Evolutionary conservation across 2,797 vertebrate genomes (phyloP).

Genomic region (Denticeps clupeoides): DNA sequence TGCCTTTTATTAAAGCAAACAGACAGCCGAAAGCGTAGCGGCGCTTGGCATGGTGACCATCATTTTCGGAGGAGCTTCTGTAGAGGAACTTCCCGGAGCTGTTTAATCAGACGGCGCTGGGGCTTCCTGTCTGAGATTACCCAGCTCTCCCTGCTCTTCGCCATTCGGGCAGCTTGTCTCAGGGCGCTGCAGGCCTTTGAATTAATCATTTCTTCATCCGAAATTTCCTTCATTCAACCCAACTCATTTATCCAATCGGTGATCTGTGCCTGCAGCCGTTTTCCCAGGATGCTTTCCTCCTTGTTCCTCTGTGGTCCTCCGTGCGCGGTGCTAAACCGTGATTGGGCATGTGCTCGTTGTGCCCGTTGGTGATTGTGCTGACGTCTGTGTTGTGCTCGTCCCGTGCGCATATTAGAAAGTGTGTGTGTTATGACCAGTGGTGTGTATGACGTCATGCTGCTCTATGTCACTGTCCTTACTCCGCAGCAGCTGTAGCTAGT

Average conservation of each 20-base stretch:
- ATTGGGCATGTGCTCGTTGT: background rate
- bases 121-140: background rate
- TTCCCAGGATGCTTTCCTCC: slow-evolving; percentile 12
- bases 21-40: no score
- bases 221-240: background rate
- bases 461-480: no score
- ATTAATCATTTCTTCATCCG: background rate
- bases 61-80: no score
- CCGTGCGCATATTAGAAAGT: no score
- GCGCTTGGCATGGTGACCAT: no score
- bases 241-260: no score
- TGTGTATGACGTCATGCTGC: no score
- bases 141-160: background rate
- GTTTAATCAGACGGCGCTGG: background rate
- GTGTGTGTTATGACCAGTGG: no score
- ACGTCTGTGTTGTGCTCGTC: no score
- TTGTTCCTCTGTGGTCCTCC: slow-evolving; percentile 22
- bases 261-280: background rate
- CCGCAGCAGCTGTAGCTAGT: no score
- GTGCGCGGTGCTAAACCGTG: slow-evolving; percentile 1
- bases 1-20: no score
- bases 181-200: background rate
- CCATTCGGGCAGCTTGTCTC: background rate
- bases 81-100: background rate
- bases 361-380: background rate